Evolutionary conservation across 1,140 invertebrate genomes (phyloP).

Genomic region (Drosophila nebulosa): DNA sequence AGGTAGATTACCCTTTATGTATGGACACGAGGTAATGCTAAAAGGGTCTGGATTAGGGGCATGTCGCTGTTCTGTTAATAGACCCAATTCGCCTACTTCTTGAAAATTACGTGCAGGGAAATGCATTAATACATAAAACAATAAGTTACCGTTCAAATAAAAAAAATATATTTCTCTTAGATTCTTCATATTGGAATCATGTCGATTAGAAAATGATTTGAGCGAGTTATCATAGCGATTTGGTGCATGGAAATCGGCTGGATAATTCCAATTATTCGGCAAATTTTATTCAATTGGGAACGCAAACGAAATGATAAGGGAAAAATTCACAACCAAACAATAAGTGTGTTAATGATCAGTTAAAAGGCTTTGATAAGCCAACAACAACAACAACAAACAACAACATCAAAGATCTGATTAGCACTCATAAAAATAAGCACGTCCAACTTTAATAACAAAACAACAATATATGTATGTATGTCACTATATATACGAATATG

Average conservation of each 20-base stretch:
- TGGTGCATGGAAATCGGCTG: neutral
- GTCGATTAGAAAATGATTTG: neutral
- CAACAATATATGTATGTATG: neutral
- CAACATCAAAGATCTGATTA: slow-evolving; percentile 7
- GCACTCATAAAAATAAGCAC: slow-evolving; percentile 3
- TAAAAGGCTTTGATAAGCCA: neutral
- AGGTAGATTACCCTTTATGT: too few species aligned
- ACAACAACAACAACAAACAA: slow-evolving; percentile 6
- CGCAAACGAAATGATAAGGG: neutral
- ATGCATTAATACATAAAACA: neutral
- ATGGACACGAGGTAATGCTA: too few species aligned
- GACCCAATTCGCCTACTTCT: neutral
- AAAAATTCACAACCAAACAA: neutral
- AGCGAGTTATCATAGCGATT: neutral
- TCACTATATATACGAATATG: neutral
- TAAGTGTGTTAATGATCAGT: slow-evolving; percentile 11
- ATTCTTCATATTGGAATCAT: neutral
- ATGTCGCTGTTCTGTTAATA: neutral
- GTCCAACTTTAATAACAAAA: slow-evolving; percentile 8
- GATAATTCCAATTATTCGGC: neutral
- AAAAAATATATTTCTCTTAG: too few species aligned
- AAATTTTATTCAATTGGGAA: neutral
- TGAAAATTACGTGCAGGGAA: neutral
- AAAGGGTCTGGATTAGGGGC: neutral
- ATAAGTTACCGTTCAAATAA: neutral